Evolutionary conservation across 2,888 invertebrate genomes (phyloP), one percentile per base, ranked within the genome.

Genomic region (Stomorhina lunata): DNA sequence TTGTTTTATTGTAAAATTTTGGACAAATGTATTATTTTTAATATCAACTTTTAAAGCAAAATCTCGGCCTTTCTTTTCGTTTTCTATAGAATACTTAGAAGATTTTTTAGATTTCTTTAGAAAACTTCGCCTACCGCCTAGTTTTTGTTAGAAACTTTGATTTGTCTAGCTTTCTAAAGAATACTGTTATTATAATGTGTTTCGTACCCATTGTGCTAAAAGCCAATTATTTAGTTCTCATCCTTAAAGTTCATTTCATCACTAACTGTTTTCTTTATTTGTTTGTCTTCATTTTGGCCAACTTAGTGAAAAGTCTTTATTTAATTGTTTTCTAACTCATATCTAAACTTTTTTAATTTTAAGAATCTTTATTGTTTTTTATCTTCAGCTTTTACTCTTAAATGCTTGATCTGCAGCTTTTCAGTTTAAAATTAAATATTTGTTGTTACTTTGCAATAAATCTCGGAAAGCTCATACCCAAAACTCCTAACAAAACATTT

Each of bases 401-500:
- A 4, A 45, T 10, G 29, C 59, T 59, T 50, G n/a, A 20, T 17
- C 27, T 43, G 22, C 5, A 29, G 40, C 27, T 53, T 59, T 69
- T 6, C 7, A 48, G 40, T 66, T 80, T 72, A 22, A 81, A 72
- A 77, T 65, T 81, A 76, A 81, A 81, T 63, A 75, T 43, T 78
- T 66, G 29, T 61, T 43, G 10, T 10, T 29, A 15, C 43, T 55
- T 48, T 27, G 9, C 25, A 12, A 65, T 57, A 77, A 77, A 77
- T 77, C 53, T 61, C 43, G 15, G 10, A 50, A 37, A 27, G 34
- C 48, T 63, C 27, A 45, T 5, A 29, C 34, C 57, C 43, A 37
- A 65, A 15, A 6, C 22, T 45, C 43, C n/a, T n/a, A n/a, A 4
- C n/a, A 27, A 20, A 43, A 27, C 15, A 45, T 0, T 43, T 29